phyloP scores from a whole-genome alignment of 1,140 invertebrate species.

The Drosophila rhopaloa region DNA sequence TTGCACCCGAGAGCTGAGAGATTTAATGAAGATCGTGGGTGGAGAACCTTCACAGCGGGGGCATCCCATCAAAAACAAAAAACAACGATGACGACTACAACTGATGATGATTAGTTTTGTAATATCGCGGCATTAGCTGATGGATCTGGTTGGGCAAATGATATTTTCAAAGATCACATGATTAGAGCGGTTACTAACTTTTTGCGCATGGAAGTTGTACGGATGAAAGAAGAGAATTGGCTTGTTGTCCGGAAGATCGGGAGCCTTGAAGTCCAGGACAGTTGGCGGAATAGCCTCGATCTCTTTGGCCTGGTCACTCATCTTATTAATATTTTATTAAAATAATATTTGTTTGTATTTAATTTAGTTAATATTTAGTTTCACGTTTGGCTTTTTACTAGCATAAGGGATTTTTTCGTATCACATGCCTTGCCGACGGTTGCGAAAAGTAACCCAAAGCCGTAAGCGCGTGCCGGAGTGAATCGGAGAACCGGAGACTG shows the following conservation, averaged over 20 bases:
- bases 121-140: conserved; percentile 47
- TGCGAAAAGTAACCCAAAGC: conserved; percentile 38
- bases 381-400: conserved; percentile 15
- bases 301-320: conserved; percentile 39
- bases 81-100: conserved; percentile 31
- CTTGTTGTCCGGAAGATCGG: conserved; percentile 81
- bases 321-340: not conserved
- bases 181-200: conserved; percentile 86
- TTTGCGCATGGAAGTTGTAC: conserved; percentile 91
- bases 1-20: conserved; percentile 12
- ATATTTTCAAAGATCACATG: conserved; percentile 55
- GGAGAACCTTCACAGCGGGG: not conserved
- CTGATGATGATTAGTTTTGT: conserved; percentile 44
- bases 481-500: conserved; percentile 21
- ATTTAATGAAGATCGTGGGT: conserved; percentile 3
- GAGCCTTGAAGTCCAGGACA: conserved; percentile 67
- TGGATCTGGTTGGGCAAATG: conserved; percentile 17
- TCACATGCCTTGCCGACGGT: conserved; percentile 38
- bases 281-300: conserved; percentile 28
- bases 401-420: conserved; percentile 25
- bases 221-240: conserved; percentile 89
- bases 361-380: conserved; percentile 18
- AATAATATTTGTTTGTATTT: conserved; percentile 3
- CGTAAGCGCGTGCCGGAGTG: conserved; percentile 31
- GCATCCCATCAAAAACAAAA: conserved; percentile 28